Evolutionary conservation across 2,888 invertebrate species (phyloP), one percentile per base, ranked within the genome.

Genomic region (Drosophila pseudotalamancana): DNA sequence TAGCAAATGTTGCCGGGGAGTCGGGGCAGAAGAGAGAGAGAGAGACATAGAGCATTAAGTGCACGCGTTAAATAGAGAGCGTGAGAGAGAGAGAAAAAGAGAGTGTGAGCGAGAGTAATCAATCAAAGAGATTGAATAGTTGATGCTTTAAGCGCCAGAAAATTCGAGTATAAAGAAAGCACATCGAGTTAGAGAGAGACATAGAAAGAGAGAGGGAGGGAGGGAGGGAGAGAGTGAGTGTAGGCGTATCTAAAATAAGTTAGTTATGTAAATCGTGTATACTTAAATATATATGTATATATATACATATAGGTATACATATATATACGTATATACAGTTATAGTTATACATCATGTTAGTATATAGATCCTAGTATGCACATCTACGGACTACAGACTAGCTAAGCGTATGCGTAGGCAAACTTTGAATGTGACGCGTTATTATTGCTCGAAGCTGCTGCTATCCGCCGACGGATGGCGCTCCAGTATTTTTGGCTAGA

Each of bases 401-500:
- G 69, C 84, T 79, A 83, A 80, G 79, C 77, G 59, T 79, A 79
- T 60, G 79, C 69, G 65, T 72, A 75, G 71, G 71, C 72, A 56
- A 66, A 69, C 64, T 55, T 50, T 29, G 66, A 49, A 45, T 76
- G 50, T 29, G 39, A 16, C 50, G 50, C 21, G 16, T 18, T n/a
- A 32, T 39, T 43, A 74, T 21, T 72, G 72, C 60, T 69, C 74
- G 48, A 74, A 63, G 57, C 71, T 89, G 76, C 88, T 90, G 64
- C 87, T 89, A 72, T 91, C 90, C 78, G 90, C 90, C 81, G 91
- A 90, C 80, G 89, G 91, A 90, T 91, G 91, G 69, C 91, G 91
- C 85, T 89, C 89, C 73, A 90, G 85, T 69, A 91, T 91, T 80
- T 90, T 91, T 79, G 91, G 92, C 91, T 92, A 92, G 87, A 92